Base-by-base conservation (phyloP, 2,888 invertebrate genomes). In the Erebia ligea region DNA sequence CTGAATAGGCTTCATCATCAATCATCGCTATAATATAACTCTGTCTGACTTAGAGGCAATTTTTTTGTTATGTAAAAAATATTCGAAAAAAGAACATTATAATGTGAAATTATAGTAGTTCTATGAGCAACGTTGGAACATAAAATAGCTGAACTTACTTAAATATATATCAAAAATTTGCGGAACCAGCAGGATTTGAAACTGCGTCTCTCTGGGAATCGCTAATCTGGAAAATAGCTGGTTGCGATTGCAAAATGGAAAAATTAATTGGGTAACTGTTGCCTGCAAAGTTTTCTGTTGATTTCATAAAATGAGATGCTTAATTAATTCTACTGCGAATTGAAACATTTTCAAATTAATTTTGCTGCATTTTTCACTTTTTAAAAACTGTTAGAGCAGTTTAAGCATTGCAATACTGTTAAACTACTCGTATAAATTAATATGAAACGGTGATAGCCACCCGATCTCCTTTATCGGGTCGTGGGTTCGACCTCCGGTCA, bases 221-320 rank as follows among this genome's bases (percentile, higher is more conserved):
- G n/a, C n/a, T n/a, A n/a, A n/a, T n/a, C n/a, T n/a, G n/a, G n/a
- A 59, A 57, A 40, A 25, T 10, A 59, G 17, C 42, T 10, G 59
- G 59, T 59, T 17, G 42, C 59, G 42, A 59, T 59, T 11, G 59
- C 59, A 42, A 59, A 42, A 59, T 17, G 17, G 59, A 52, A 59
- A 59, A 59, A 42, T n/a, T 40, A 59, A 40, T 59, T 59, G 40
- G 17, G 13, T 59, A 59, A 59, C 59, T 59, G 59, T 59, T 42
- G 59, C 17, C 42, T 42, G 42, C 59, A 59, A 59, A 40, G 42
- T 17, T 40, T 11, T 9, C 59, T 59, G 59, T 59, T 59, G 42
- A 59, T 59, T 59, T 40, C 59, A 59, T 42, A 59, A 42, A 59
- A 59, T 42, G 59, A 42, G 59, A 59, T 59, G 59, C 59, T 42